Conservation (phyloP, 2,888 invertebrate species). For the Muscina levida region DNA sequence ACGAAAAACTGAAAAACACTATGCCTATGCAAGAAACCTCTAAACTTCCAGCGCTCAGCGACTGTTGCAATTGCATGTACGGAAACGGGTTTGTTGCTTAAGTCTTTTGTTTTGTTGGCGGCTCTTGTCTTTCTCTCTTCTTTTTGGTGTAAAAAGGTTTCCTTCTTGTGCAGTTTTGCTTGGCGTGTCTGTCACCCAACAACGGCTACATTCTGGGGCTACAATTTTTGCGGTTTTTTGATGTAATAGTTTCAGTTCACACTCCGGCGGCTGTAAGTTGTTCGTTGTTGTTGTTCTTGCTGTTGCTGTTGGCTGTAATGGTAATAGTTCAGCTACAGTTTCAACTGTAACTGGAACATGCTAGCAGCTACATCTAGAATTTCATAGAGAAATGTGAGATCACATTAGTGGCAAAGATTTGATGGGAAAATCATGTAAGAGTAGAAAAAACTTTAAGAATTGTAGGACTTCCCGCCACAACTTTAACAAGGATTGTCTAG, state of each 20-base stretch:
- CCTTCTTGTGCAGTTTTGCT: slow-evolving; percentile 9
- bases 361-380: slow-evolving; percentile 15
- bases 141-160: slow-evolving; percentile 33
- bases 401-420: too few relatives aligned
- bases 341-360: background rate
- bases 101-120: slow-evolving; percentile 13
- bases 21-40: background rate
- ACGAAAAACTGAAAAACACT: background rate
- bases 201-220: slow-evolving; percentile 42
- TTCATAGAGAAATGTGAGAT: slow-evolving; percentile 14
- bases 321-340: background rate
- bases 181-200: slow-evolving; percentile 41
- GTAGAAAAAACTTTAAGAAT: background rate
- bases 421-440: background rate
- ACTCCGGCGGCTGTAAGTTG: too few relatives aligned
- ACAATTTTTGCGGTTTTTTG: slow-evolving; percentile 50
- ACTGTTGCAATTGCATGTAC: slow-evolving; percentile 33
- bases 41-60: background rate
- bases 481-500: too few relatives aligned
- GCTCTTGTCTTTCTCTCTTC: too few relatives aligned
- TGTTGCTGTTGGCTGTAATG: background rate
- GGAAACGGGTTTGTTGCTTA: slow-evolving; percentile 25
- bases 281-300: background rate
- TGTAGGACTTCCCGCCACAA: slow-evolving; percentile 4
- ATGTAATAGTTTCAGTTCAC: slow-evolving; percentile 38